phyloP scores from a whole-genome alignment of 2,888 invertebrate genomes.

The Gryllus longicercus region DNA sequence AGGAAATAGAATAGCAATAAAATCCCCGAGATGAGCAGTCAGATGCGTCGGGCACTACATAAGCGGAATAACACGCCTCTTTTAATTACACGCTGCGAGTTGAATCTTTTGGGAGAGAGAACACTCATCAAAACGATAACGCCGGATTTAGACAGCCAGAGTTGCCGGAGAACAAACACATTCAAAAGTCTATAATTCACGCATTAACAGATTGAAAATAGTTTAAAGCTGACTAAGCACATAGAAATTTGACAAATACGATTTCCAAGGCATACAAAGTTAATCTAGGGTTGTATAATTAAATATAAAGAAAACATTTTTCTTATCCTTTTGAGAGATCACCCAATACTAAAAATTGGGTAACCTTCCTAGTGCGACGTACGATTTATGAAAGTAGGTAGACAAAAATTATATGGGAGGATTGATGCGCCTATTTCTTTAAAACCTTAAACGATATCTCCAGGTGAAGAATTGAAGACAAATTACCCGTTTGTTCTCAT shows the following conservation, averaged over 20 bases:
- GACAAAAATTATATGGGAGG: too few species aligned
- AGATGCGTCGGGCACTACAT: neutral
- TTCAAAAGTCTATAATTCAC: constrained; percentile 17
- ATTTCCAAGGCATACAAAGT: neutral
- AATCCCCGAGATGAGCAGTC: neutral
- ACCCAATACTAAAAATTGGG: too few species aligned
- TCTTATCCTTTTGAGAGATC: neutral
- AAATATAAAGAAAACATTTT: neutral
- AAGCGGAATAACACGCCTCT: neutral
- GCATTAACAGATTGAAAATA: constrained; percentile 17
- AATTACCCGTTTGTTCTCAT: too few species aligned
- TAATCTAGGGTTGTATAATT: neutral
- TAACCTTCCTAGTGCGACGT: too few species aligned
- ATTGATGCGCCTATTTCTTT: too few species aligned
- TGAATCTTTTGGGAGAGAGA: neutral
- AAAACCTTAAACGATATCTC: too few species aligned
- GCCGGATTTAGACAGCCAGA: neutral
- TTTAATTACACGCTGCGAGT: neutral
- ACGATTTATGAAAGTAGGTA: too few species aligned
- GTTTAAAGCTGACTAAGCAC: neutral
- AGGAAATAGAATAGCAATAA: constrained; percentile 17
- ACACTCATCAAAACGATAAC: neutral
- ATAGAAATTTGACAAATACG: neutral
- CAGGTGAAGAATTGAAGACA: too few species aligned
- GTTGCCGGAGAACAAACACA: neutral